Percentiles rank a stretch among this genome's conserved stretches.
Conservation (phyloP, 2,888 invertebrate species). For the Leptopilina myrica region DNA sequence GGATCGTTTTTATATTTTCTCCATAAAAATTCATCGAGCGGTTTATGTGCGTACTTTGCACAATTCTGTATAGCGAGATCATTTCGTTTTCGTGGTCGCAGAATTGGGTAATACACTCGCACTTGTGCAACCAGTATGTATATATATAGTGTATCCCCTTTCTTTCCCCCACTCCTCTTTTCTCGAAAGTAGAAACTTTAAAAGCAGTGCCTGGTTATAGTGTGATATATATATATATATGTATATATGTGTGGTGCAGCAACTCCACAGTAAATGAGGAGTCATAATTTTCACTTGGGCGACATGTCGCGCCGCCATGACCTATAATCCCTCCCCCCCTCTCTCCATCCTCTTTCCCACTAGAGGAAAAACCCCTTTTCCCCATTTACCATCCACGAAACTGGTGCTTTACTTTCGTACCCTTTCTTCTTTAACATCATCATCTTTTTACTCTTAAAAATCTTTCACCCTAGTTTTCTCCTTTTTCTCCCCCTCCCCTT, state of each 20-base stretch:
- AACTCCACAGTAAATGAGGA: constrained; percentile 67
- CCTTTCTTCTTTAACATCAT: constrained; percentile 48
- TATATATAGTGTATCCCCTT: constrained; percentile 37
- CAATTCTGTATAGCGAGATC: constrained; percentile 22
- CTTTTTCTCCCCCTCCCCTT: too few relatives aligned
- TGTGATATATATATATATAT: neutral
- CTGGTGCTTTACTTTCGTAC: constrained; percentile 29
- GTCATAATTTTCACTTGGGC: constrained; percentile 70
- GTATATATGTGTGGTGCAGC: constrained; percentile 28
- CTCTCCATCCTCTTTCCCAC: constrained; percentile 52
- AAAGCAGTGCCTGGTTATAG: constrained; percentile 36
- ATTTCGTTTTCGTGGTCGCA: constrained; percentile 7
- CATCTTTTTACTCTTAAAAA: constrained; percentile 45
- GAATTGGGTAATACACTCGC: neutral
- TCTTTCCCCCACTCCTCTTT: neutral
- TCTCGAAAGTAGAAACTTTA: constrained; percentile 47
- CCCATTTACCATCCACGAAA: constrained; percentile 46
- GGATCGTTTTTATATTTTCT: constrained; percentile 1
- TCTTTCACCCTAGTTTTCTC: constrained; percentile 15
- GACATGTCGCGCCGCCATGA: constrained; percentile 65
- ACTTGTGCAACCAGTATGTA: constrained; percentile 4
- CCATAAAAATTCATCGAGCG: constrained; percentile 36
- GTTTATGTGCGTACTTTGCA: constrained; percentile 34
- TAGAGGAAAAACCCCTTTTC: constrained; percentile 32
- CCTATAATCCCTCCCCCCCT: constrained; percentile 61